Evolutionary conservation across 2,797 vertebrate genomes (phyloP).

Genomic region (Geotrypetes seraphini): DNA sequence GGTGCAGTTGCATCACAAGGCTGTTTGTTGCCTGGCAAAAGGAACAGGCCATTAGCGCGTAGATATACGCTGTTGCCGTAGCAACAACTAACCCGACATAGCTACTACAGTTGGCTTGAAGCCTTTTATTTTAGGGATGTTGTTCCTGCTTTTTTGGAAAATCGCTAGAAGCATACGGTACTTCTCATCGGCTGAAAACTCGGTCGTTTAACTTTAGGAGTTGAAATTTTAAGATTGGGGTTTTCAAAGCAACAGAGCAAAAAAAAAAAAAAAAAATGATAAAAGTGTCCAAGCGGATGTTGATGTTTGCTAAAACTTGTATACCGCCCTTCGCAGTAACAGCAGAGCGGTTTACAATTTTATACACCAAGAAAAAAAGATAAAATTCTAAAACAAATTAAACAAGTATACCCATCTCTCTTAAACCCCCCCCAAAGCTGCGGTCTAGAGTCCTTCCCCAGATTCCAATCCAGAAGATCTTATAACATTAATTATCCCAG

Average conservation of each 20-base stretch:
- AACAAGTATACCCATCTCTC: too few relatives aligned
- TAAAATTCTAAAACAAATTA: too few relatives aligned
- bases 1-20: conserved; percentile 72
- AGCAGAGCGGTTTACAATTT: too few relatives aligned
- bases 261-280: neutral
- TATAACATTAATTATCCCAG: too few relatives aligned
- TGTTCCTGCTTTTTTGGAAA: conserved; percentile 40
- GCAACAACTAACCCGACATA: conserved; percentile 76
- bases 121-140: conserved; percentile 25
- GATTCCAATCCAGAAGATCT: too few relatives aligned
- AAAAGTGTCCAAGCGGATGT: neutral
- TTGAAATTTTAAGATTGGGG: conserved; percentile 24
- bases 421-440: too few relatives aligned
- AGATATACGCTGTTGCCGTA: conserved; percentile 77
- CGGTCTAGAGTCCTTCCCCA: too few relatives aligned
- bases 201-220: conserved; percentile 43
- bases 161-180: conserved; percentile 41
- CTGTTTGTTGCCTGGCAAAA: conserved; percentile 80
- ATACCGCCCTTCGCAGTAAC: too few relatives aligned
- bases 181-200: conserved; percentile 46
- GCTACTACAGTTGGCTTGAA: conserved; percentile 71
- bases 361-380: too few relatives aligned
- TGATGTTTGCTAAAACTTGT: too few relatives aligned
- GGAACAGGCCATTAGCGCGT: conserved; percentile 81
- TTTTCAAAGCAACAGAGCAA: neutral